Evolutionary conservation across 2,113 vertebrate genomes (phyloP).

Genomic region (Odontophorus gujanensis): DNA sequence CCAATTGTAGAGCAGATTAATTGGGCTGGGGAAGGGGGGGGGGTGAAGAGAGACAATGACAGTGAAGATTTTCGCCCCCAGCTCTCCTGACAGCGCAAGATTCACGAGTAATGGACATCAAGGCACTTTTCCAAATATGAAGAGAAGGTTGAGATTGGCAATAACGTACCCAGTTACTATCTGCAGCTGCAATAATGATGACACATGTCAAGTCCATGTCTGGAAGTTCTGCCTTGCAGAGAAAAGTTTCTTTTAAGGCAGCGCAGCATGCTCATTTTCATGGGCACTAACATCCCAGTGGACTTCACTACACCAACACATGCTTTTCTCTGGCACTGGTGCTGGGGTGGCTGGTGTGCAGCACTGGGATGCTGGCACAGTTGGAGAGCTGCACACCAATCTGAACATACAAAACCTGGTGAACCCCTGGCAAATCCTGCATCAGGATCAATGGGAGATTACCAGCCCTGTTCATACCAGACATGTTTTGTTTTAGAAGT

Average conservation of each 20-base stretch:
- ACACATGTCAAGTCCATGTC: fast-evolving
- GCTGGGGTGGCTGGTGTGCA: too few species aligned
- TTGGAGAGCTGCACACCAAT: too few species aligned
- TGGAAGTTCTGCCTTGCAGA: neutral
- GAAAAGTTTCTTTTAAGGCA: neutral
- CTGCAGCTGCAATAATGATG: neutral
- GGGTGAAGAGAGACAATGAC: neutral
- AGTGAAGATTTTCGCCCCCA: too few species aligned
- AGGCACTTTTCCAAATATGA: neutral
- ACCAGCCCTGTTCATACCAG: neutral
- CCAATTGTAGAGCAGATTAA: neutral
- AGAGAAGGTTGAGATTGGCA: neutral
- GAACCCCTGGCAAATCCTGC: neutral
- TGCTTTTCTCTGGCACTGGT: neutral
- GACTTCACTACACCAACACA: neutral
- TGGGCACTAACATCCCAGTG: neutral
- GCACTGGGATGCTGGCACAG: too few species aligned
- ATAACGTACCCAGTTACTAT: fast-evolving
- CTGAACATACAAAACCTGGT: neutral
- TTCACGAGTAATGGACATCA: neutral
- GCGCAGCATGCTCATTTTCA: neutral
- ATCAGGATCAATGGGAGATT: neutral
- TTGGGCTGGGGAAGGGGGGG: neutral
- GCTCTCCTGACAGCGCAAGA: neutral
- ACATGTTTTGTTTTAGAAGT: neutral